Evolutionary conservation across 2,888 invertebrate genomes (phyloP).

Genomic region (Phragmatobia fuliginosa): DNA sequence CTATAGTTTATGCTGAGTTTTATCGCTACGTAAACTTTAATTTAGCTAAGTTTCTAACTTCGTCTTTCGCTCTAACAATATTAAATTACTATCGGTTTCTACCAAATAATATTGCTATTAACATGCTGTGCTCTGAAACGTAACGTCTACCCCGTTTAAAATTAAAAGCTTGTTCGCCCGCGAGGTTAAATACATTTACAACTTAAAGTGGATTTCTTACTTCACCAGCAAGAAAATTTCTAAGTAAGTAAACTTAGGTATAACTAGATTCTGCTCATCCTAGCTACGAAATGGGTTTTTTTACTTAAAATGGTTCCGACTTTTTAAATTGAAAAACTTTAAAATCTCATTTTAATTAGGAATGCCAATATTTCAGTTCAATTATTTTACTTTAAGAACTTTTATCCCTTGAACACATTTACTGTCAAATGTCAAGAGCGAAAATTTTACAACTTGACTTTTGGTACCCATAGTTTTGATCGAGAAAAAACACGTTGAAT

Average conservation of each 20-base stretch:
- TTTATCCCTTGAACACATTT: background rate
- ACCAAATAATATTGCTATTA: background rate
- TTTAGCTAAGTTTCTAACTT: background rate
- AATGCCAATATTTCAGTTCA: background rate
- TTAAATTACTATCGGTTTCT: background rate
- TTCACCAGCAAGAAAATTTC: conserved; percentile 26
- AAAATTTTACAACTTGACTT: too few species aligned
- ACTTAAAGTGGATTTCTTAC: conserved; percentile 43
- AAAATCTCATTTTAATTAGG: background rate
- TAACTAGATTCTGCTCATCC: conserved; percentile 27
- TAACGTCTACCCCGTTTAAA: conserved; percentile 28
- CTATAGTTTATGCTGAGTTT: background rate
- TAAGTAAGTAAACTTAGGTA: conserved; percentile 33
- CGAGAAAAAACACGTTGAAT: too few species aligned
- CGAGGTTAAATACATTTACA: conserved; percentile 38
- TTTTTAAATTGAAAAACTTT: background rate
- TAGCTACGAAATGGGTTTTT: conserved; percentile 15
- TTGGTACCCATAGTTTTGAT: too few species aligned
- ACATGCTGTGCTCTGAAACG: conserved; percentile 18
- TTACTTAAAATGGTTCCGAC: background rate
- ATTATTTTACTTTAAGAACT: background rate
- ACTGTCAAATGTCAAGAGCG: too few species aligned
- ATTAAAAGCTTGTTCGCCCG: conserved; percentile 15
- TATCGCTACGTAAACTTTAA: too few species aligned
- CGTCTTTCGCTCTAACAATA: background rate